These are phyloP conservation scores for Charadrius vociferus DNA, from an alignment of 2,113 vertebrate genomes.

Conservation along the genomic window DNA sequence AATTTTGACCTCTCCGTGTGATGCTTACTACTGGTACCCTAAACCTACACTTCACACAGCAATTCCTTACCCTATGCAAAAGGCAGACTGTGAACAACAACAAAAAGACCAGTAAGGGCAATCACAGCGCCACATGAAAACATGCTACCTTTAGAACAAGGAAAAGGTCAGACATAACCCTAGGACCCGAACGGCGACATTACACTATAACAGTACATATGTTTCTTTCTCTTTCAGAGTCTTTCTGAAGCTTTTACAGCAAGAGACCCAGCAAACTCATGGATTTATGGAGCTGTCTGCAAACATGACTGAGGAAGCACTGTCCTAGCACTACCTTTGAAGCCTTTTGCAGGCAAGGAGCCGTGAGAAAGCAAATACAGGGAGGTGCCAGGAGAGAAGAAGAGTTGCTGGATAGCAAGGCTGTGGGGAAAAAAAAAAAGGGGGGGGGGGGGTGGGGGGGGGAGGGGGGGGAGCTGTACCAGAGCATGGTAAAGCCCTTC, in stretches of 20 bases:
- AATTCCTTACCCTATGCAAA: not conserved
- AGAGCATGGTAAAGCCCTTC: not conserved
- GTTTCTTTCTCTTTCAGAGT: not conserved
- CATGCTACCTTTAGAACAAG: not conserved
- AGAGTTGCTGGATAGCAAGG: not conserved
- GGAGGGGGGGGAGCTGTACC: not conserved
- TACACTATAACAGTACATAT: not conserved
- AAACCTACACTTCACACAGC: not conserved
- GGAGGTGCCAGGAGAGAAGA: not conserved
- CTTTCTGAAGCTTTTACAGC: not conserved
- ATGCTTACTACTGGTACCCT: not conserved
- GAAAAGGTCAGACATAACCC: not conserved
- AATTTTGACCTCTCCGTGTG: not conserved
- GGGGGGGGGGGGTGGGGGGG: no score
- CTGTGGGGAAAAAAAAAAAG: not conserved
- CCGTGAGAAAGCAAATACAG: not conserved
- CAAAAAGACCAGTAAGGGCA: not conserved
- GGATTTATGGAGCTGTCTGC: not conserved
- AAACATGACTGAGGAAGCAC: fast-evolving
- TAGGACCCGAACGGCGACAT: not conserved
- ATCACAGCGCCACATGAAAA: not conserved
- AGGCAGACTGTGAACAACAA: not conserved
- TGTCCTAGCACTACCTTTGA: fast-evolving
- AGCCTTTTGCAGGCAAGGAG: fast-evolving
- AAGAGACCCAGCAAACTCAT: fast-evolving